Conservation (phyloP, 1,140 invertebrate species). For the Rhopalosiphum maidis region DNA sequence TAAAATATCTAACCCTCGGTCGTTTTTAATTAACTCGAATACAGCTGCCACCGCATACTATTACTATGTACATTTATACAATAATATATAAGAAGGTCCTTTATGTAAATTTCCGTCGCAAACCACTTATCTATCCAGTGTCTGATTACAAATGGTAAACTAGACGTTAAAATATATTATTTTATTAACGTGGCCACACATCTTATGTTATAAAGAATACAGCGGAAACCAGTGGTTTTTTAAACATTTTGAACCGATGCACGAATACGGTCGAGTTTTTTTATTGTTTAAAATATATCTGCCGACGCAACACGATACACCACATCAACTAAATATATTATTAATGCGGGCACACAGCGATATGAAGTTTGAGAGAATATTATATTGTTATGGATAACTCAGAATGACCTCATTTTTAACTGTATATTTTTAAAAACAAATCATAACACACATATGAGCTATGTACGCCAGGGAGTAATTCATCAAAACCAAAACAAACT, state of each 20-base stretch:
- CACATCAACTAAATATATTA: background rate
- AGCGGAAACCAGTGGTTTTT: background rate
- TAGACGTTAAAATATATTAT: background rate
- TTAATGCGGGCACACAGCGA: background rate
- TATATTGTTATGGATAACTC: background rate
- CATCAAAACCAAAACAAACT: background rate
- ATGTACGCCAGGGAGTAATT: background rate
- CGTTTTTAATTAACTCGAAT: background rate
- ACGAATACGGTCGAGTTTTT: background rate
- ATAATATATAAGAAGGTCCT: background rate
- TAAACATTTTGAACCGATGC: background rate
- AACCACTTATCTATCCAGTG: background rate
- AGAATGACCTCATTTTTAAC: background rate
- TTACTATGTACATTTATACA: background rate
- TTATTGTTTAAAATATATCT: background rate
- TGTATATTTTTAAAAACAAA: background rate
- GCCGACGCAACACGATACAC: too few relatives aligned
- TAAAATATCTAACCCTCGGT: background rate
- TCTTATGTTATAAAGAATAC: background rate
- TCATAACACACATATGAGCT: background rate
- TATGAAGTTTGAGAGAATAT: background rate
- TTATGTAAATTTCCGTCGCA: background rate
- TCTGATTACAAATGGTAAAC: background rate
- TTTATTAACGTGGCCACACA: background rate
- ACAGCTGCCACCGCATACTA: background rate